These are phyloP conservation scores for Thereva unica DNA, from an alignment of 2,888 invertebrate species.

Conservation along the genomic window DNA sequence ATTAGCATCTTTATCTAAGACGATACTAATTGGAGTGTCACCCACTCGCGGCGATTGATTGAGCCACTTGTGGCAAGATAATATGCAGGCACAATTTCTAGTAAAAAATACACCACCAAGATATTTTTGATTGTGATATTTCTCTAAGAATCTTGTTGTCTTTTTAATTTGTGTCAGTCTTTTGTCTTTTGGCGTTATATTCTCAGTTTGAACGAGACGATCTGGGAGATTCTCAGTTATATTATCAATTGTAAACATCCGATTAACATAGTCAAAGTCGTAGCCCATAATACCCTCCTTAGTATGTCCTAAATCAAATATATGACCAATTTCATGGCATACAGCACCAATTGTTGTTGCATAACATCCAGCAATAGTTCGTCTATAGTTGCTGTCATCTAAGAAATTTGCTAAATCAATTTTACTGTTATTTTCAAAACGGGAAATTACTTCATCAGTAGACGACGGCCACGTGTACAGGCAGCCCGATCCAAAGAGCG, in stretches of 20 bases:
- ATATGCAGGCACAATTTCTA: conserved; percentile 52
- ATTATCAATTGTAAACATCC: conserved; percentile 72
- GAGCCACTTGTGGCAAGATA: conserved; percentile 55
- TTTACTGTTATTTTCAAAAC: conserved; percentile 58
- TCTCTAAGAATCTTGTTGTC: conserved; percentile 48
- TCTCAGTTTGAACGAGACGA: conserved; percentile 46
- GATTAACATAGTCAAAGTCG: conserved; percentile 82
- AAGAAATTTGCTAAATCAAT: conserved; percentile 76
- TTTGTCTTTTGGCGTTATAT: conserved; percentile 23
- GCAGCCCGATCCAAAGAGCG: conserved; percentile 87
- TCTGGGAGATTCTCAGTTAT: conserved; percentile 55
- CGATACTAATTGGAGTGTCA: neutral
- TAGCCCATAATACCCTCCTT: conserved; percentile 90
- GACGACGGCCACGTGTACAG: conserved; percentile 86
- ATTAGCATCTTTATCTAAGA: neutral
- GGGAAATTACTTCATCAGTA: conserved; percentile 68
- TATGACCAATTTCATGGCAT: conserved; percentile 92
- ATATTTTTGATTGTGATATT: conserved; percentile 53
- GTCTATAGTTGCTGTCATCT: conserved; percentile 91
- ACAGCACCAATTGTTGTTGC: conserved; percentile 89
- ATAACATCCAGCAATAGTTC: conserved; percentile 84
- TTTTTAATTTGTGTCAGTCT: conserved; percentile 53
- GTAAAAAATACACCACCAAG: conserved; percentile 55
- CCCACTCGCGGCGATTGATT: conserved; percentile 38
- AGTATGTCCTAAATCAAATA: conserved; percentile 91